Conservation (phyloP, 2,888 invertebrate genomes). For the Deilephila elpenor region DNA sequence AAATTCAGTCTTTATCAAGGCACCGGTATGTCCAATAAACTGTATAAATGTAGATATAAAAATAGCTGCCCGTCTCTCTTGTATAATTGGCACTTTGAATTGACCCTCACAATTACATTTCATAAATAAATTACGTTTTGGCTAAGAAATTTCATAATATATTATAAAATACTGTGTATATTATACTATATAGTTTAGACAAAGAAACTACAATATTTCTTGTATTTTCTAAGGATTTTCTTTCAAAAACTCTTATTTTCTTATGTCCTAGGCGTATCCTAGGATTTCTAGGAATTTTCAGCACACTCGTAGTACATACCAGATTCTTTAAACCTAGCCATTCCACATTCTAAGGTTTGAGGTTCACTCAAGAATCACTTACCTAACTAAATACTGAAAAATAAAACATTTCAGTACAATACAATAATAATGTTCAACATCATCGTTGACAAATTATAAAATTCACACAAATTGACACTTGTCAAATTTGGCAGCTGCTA, state of each 20-base stretch:
- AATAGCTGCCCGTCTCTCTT: slow-evolving; percentile 47
- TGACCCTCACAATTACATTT: slow-evolving; percentile 10
- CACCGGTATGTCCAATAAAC: slow-evolving; percentile 63
- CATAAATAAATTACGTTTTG: slow-evolving; percentile 34
- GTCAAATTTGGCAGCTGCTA: slow-evolving; percentile 19
- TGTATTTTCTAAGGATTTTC: not conserved
- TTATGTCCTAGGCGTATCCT: not conserved
- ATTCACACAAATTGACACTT: slow-evolving; percentile 4
- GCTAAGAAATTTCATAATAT: slow-evolving; percentile 28
- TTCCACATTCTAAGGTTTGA: not conserved
- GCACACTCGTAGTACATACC: not conserved
- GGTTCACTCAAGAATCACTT: not conserved
- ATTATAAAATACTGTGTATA: slow-evolving; percentile 9
- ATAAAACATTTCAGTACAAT: slow-evolving; percentile 11
- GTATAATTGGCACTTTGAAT: slow-evolving; percentile 14
- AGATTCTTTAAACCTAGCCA: not conserved
- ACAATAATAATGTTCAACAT: not conserved
- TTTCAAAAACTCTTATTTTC: not conserved
- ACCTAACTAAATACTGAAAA: slow-evolving; percentile 4
- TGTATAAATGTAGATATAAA: slow-evolving; percentile 42
- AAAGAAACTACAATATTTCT: not conserved
- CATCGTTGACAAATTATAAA: slow-evolving; percentile 7
- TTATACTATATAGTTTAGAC: not conserved
- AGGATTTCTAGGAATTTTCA: slow-evolving; percentile 10
- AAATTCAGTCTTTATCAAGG: slow-evolving; percentile 72